phyloP scores from a whole-genome alignment of 2,113 vertebrate genomes.

The Lasiurus cinereus region DNA sequence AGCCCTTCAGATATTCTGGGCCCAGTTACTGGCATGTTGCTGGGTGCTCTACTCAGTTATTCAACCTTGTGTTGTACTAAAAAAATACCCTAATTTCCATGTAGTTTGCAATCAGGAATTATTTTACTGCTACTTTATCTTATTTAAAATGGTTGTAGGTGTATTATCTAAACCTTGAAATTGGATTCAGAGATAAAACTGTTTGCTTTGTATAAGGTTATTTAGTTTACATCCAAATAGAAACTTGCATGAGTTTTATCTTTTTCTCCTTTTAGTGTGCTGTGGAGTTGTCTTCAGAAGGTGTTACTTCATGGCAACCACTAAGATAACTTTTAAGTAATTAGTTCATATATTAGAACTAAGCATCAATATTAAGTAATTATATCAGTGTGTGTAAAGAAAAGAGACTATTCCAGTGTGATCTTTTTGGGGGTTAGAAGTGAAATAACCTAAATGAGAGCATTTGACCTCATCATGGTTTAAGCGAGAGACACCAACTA shows the following conservation, averaged over 20 bases:
- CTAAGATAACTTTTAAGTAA: conserved; percentile 22
- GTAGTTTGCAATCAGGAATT: neutral
- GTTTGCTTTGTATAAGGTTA: neutral
- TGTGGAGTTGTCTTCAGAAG: neutral
- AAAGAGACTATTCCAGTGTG: neutral
- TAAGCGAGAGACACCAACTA: neutral
- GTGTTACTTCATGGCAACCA: neutral
- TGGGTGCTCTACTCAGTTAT: neutral
- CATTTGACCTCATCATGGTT: neutral
- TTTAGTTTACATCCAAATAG: conserved; percentile 27
- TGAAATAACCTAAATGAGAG: neutral
- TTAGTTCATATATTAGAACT: neutral
- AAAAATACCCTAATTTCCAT: neutral
- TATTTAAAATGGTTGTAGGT: neutral
- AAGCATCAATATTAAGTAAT: neutral
- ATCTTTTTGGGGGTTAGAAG: neutral
- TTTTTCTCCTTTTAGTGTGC: neutral
- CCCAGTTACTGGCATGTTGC: neutral
- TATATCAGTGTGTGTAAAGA: neutral
- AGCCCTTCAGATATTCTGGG: neutral
- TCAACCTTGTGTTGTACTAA: neutral
- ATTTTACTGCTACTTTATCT: conserved; percentile 44
- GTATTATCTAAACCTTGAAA: conserved; percentile 45
- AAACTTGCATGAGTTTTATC: neutral
- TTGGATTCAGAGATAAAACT: conserved; percentile 39